Evolutionary conservation across 2,888 invertebrate species (phyloP).

Genomic region (Zaprionus obscuricornis): DNA sequence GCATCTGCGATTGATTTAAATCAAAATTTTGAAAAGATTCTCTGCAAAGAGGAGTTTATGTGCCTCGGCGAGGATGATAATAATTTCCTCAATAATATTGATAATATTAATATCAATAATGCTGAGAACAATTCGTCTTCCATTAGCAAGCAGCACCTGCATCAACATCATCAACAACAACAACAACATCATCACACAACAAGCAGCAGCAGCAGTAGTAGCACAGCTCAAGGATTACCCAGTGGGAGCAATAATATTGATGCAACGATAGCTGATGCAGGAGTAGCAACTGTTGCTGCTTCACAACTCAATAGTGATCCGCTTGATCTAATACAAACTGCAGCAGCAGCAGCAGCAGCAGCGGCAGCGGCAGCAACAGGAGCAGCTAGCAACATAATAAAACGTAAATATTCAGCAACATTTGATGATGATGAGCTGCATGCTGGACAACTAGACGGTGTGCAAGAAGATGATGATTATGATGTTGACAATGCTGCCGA

Average conservation of each 20-base stretch:
- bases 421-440: slow-evolving; percentile 50
- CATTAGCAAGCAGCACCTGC: slow-evolving; percentile 54
- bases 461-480: slow-evolving; percentile 40
- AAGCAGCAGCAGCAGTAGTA: too few relatives aligned
- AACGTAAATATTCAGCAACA: slow-evolving; percentile 65
- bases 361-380: slow-evolving; percentile 73
- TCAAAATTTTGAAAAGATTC: slow-evolving; percentile 83
- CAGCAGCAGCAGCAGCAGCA: slow-evolving; percentile 28
- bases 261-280: slow-evolving; percentile 22
- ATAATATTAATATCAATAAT: slow-evolving; percentile 45
- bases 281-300: too few relatives aligned
- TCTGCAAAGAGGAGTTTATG: slow-evolving; percentile 83
- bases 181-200: too few relatives aligned
- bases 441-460: slow-evolving; percentile 4
- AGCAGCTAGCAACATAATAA: slow-evolving; percentile 59
- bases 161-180: slow-evolving; percentile 25
- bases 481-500: slow-evolving; percentile 33
- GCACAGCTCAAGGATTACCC: too few relatives aligned
- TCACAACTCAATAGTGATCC: slow-evolving; percentile 64
- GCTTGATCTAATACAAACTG: slow-evolving; percentile 76
- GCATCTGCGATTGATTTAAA: slow-evolving; percentile 76
- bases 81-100: slow-evolving; percentile 62
- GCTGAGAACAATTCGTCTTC: slow-evolving; percentile 75
- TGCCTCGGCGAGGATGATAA: slow-evolving; percentile 82
- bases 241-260: slow-evolving; percentile 52